Percentiles rank a stretch among this genome's conserved stretches.
These are phyloP conservation scores for Colletes collaris DNA, from an alignment of 2,888 invertebrate genomes.

Conservation along the genomic window DNA sequence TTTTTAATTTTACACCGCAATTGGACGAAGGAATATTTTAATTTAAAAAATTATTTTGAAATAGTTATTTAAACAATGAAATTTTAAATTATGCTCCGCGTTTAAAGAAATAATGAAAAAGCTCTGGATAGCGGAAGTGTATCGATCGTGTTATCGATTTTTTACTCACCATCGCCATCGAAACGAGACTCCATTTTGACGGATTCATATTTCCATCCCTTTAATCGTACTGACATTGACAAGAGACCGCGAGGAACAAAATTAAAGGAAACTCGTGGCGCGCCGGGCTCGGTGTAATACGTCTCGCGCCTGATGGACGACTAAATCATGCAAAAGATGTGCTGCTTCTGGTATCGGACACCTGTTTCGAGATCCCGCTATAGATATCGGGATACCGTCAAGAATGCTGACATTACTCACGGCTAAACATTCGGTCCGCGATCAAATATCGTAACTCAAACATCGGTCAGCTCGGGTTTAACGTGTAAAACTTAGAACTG, in stretches of 20 bases:
- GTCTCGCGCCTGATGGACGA: conserved; percentile 62
- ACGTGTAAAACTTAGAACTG: conserved; percentile 58
- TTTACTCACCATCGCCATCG: conserved; percentile 52
- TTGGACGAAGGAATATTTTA: no score
- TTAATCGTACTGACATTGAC: conserved; percentile 13
- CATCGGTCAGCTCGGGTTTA: conserved; percentile 51
- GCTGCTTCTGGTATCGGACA: conserved; percentile 44
- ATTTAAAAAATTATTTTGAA: no score
- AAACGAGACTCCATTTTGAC: conserved; percentile 33
- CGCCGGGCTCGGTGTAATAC: conserved; percentile 15
- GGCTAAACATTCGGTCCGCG: conserved; percentile 65
- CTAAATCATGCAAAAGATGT: conserved; percentile 64
- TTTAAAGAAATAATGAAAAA: no score
- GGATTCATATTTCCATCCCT: conserved; percentile 44
- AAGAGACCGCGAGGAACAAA: conserved; percentile 5
- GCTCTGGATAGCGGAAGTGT: background rate
- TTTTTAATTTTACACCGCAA: no score
- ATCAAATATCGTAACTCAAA: conserved; percentile 66
- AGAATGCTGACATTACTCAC: conserved; percentile 74
- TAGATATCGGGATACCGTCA: conserved; percentile 53
- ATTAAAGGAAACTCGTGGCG: conserved; percentile 30
- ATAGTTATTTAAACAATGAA: no score
- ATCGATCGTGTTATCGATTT: background rate
- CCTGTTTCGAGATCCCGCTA: conserved; percentile 50
- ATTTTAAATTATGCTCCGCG: no score